Conservation (phyloP, 2,113 vertebrate species). For the Protobothrops flavoviridis region DNA sequence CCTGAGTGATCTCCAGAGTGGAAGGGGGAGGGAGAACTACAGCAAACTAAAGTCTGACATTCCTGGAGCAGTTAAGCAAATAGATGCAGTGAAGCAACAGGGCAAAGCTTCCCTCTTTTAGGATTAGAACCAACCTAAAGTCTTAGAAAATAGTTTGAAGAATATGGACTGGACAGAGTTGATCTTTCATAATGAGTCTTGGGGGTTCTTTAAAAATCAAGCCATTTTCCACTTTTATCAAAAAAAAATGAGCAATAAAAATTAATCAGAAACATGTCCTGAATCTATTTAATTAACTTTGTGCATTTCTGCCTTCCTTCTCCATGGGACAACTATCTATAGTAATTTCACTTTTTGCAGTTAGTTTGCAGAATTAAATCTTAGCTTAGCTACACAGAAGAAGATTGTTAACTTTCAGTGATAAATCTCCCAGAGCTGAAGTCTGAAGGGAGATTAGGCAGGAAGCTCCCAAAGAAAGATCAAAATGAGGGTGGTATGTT, state of each 20-base stretch:
- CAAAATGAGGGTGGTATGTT: conserved; percentile 70
- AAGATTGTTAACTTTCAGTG: conserved; percentile 58
- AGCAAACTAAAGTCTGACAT: not conserved
- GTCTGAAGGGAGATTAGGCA: conserved; percentile 71
- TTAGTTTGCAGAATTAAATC: conserved; percentile 48
- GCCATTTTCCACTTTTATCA: conserved; percentile 10
- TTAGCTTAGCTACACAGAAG: conserved; percentile 43
- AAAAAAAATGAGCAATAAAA: conserved; percentile 20
- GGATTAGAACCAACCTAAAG: not conserved
- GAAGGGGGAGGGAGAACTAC: not conserved
- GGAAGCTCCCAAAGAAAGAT: conserved; percentile 70
- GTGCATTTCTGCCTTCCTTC: conserved; percentile 2
- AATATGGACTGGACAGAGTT: not conserved
- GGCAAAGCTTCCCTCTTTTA: not conserved
- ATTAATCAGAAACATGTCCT: conserved; percentile 44
- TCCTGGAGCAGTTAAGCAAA: not conserved
- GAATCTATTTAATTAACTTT: conserved; percentile 21
- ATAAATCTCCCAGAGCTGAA: conserved; percentile 68
- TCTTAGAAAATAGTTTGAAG: not conserved
- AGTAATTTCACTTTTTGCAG: conserved; percentile 47
- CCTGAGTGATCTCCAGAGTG: not conserved
- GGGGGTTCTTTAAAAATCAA: not conserved
- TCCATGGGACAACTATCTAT: conserved; percentile 34
- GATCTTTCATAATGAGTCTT: not conserved
- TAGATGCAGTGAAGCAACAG: not conserved